Base-by-base conservation (phyloP, 2,797 vertebrate species). In the Darevskia nairensis region DNA sequence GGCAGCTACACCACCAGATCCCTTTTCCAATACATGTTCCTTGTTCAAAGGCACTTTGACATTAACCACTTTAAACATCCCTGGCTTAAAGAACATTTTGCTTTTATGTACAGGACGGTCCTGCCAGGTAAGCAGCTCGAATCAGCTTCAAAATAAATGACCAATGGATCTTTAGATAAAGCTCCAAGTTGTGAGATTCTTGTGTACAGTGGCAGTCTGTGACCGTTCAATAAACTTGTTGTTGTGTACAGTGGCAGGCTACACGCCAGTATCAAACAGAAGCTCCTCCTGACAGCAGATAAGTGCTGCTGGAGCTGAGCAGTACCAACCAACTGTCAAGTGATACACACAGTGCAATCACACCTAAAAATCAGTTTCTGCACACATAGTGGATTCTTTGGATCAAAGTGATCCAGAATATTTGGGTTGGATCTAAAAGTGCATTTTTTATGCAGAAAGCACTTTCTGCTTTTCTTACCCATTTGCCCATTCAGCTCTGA, bases 1-100 rank as follows among this genome's bases (percentile, higher is more conserved):
- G 99, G 98, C 90, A 99, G 98, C 46, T 99, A 99, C 92, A 99
- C 98, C 71, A 99, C 98, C 15, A 98, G 99, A 76, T 99, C 99
- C 0, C 96, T 99, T 71, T 99, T 99, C 94, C 99, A 99, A 93
- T 99, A 99, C 93, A 97, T 99, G 97, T 98, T 98, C 94, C 97
- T 99, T 46, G 98, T 99, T 74, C 98, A 99, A 95, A 97, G 98
- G 44, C 99, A 99, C 95, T 99, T 99, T 75, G 96, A 96, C 93
- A 98, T 99, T 91, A 96, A 98, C 93, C 99, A 99, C 96, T 99
- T 99, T 32, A 94, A 95, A 88, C 99, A 99, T 92, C 98, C 99
- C 6, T 99, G 99, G 99, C 98, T 99, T n/a, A 98, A 98, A 46
- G 97, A 98, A 93, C 99, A 99, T 96, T 99, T 99, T 77, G 98